Evolutionary conservation across 35 echinoderm and acorn worm genomes (phyloP).

Genomic region (Amphiura filiformis): DNA sequence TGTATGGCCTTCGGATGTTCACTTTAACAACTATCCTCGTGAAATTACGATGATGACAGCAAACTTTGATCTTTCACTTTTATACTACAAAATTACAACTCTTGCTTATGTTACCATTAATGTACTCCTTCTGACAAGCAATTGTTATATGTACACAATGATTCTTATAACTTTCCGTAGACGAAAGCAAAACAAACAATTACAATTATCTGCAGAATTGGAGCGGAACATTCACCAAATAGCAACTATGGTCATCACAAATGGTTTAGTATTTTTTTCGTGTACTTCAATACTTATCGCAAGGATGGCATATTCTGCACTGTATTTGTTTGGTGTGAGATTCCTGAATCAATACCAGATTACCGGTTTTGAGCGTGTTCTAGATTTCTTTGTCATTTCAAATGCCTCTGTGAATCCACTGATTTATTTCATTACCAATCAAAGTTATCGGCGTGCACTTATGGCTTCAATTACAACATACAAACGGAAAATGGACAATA

Average conservation of each 20-base stretch:
- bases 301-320: too few species aligned
- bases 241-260: neutral
- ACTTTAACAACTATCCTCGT: neutral
- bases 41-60: too few species aligned
- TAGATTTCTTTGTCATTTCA: too few species aligned
- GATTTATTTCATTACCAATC: too few species aligned
- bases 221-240: neutral
- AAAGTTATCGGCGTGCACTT: too few species aligned
- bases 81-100: neutral
- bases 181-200: neutral
- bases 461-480: too few species aligned
- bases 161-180: neutral
- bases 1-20: neutral
- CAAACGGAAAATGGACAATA: too few species aligned
- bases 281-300: neutral
- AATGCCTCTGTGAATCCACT: too few species aligned
- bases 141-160: neutral
- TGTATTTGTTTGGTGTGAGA: too few species aligned
- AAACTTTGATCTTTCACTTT: neutral
- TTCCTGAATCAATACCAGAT: too few species aligned
- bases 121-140: neutral
- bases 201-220: neutral
- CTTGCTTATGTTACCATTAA: neutral
- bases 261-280: neutral
- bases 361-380: too few species aligned